Conservation (phyloP, 2,888 invertebrate species). For the Ophraella communa region DNA sequence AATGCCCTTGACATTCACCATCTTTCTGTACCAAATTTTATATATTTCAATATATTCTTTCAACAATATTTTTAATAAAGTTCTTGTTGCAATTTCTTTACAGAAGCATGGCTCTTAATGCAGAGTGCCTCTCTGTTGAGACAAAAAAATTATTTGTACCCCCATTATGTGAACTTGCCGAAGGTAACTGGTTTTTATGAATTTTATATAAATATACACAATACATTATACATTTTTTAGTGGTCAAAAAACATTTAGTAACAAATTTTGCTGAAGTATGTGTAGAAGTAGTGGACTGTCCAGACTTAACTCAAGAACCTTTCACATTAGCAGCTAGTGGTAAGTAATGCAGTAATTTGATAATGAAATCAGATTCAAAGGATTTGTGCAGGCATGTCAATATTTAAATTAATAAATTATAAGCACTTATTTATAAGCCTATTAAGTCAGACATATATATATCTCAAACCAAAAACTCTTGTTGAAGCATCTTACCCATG, state of each 20-base stretch:
- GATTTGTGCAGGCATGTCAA: not conserved
- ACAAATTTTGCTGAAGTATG: conserved; percentile 74
- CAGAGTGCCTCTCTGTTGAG: conserved; percentile 52
- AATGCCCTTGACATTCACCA: no score
- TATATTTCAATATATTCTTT: not conserved
- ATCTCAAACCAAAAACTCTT: no score
- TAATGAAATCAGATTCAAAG: no score
- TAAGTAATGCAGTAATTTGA: conserved; percentile 49
- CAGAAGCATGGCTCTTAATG: conserved; percentile 39
- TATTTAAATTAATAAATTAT: no score
- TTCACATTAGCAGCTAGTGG: conserved; percentile 82
- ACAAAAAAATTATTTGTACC: conserved; percentile 69
- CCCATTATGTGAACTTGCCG: conserved; percentile 69
- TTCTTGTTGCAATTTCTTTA: no score
- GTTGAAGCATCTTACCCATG: no score
- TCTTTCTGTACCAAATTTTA: not conserved
- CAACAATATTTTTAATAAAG: not conserved
- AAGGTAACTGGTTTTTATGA: conserved; percentile 60
- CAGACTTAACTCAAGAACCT: conserved; percentile 81
- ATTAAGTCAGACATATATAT: no score
- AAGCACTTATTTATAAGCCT: no score
- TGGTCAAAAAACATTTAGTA: conserved; percentile 73
- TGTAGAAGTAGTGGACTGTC: conserved; percentile 83
- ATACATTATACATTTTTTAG: conserved; percentile 11
- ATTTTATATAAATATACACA: not conserved